A percentile compares a stretch with the other conserved stretches of the same genome.
Conservation (phyloP, 2,797 vertebrate genomes). For the Artibeus lituratus region DNA sequence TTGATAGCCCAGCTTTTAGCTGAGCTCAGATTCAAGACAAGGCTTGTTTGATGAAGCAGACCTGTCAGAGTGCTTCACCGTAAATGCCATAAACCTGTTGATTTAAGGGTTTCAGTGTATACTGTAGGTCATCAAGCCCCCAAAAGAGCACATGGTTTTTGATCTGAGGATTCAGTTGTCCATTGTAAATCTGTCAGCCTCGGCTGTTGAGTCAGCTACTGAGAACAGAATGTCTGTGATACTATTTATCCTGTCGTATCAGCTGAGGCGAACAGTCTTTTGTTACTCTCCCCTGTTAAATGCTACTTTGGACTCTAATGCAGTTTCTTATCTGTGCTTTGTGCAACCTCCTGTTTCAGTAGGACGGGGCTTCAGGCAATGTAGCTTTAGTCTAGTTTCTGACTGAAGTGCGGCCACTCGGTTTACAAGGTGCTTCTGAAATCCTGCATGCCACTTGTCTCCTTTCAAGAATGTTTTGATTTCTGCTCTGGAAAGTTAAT, state of each 20-base stretch:
- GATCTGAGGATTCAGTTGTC: slow-evolving; percentile 56
- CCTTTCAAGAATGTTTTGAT: background rate
- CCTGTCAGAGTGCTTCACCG: slow-evolving; percentile 38
- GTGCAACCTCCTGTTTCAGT: background rate
- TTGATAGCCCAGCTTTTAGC: slow-evolving; percentile 61
- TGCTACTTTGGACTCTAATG: slow-evolving; percentile 43
- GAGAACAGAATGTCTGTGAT: slow-evolving; percentile 13
- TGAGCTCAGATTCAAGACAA: slow-evolving; percentile 67
- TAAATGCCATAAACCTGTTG: slow-evolving; percentile 71
- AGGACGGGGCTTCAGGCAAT: background rate
- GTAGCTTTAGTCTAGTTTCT: background rate
- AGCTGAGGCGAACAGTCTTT: slow-evolving; percentile 51
- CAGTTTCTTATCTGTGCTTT: slow-evolving; percentile 58
- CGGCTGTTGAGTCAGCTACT: slow-evolving; percentile 63
- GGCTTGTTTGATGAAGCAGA: slow-evolving; percentile 72
- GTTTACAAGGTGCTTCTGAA: slow-evolving; percentile 20
- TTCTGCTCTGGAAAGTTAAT: background rate
- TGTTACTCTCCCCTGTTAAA: slow-evolving; percentile 32
- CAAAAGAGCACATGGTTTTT: slow-evolving; percentile 56
- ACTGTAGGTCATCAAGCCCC: slow-evolving; percentile 58
- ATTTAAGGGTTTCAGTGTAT: slow-evolving; percentile 64
- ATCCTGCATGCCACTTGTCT: background rate
- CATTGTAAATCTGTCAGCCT: slow-evolving; percentile 50
- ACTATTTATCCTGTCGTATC: slow-evolving; percentile 55
- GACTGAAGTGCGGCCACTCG: background rate